Base-by-base conservation (phyloP, 2,888 invertebrate genomes). In the Drosophila colorata region DNA sequence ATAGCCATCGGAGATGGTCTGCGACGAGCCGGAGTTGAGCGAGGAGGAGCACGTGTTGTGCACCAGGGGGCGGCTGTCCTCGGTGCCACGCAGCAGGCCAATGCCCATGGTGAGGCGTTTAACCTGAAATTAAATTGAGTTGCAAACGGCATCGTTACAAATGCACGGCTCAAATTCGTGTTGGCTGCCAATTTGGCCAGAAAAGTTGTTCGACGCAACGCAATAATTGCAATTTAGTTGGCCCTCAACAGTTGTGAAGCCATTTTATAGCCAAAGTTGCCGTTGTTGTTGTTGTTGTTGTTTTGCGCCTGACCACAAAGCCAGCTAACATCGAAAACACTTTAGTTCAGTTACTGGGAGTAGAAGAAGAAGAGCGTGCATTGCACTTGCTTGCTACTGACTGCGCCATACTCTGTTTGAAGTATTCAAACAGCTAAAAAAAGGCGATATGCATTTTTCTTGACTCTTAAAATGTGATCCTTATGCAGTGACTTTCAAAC, bases 51-150 rank as follows among this genome's bases (percentile, higher is more conserved):
- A 94, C 16, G 94, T 94, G 33, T 94, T 95, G 66, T 95, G 94
- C 59, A 96, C 95, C 49, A 96, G 93, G 4, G 96, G 96, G 84
- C 95, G 96, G 89, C 95, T 95, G 90, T 96, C 96, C 82, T 95
- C 95, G 78, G 93, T 93, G 67, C 93, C 93, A 3, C 94, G 94
- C 64, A 95, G 94, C 70, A 96, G 93, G 1, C 96, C 96, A 94
- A 96, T 95, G 13, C 96, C 96, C 94, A 96, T 95, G 52, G 96
- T 95, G 74, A 97, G 94, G 55, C 96, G 93, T 92, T 96, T 96
- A 90, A 95, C 95, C 92, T 92, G 81, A 49, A 35, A 18, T 38
- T 6, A 37, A 63, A 33, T 33, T 33, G 33, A 13, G 33, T 33
- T 31, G 25, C 25, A 2, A 28, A 28, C 25, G 7, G 25, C 13